Percentiles rank a stretch among this genome's conserved stretches.
These are phyloP conservation scores for Pocota personata DNA, from an alignment of 2,888 invertebrate genomes.

Conservation along the genomic window DNA sequence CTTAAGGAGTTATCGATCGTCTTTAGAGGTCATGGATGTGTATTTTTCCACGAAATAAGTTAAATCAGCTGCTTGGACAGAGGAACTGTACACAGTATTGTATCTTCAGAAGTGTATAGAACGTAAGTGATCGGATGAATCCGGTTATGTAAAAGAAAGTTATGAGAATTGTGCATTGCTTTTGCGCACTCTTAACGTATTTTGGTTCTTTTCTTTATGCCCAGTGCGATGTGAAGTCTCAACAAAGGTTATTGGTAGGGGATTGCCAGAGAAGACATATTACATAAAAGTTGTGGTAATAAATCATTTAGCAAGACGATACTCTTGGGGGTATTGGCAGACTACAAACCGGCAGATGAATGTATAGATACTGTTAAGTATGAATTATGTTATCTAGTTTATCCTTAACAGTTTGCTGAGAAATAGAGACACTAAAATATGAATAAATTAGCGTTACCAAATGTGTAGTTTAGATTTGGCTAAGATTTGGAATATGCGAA, in stretches of 20 bases:
- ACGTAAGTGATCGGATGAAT: slow-evolving; percentile 18
- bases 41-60: background rate
- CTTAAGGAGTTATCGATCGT: slow-evolving; percentile 5
- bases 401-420: no score
- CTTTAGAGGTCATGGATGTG: background rate
- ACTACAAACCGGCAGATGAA: background rate
- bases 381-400: background rate
- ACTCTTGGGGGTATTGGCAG: background rate
- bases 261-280: background rate
- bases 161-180: slow-evolving; percentile 11
- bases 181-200: background rate
- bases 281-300: slow-evolving; percentile 5
- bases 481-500: no score
- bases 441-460: no score
- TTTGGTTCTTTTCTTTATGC: background rate
- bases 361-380: background rate
- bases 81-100: background rate
- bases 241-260: background rate
- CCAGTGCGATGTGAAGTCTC: background rate
- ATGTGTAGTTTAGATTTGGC: no score
- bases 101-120: background rate
- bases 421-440: no score
- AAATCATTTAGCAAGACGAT: background rate
- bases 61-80: background rate
- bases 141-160: slow-evolving; percentile 67